Base-by-base conservation (phyloP, 2,888 invertebrate species). In the Lasioglossum lativentre region DNA sequence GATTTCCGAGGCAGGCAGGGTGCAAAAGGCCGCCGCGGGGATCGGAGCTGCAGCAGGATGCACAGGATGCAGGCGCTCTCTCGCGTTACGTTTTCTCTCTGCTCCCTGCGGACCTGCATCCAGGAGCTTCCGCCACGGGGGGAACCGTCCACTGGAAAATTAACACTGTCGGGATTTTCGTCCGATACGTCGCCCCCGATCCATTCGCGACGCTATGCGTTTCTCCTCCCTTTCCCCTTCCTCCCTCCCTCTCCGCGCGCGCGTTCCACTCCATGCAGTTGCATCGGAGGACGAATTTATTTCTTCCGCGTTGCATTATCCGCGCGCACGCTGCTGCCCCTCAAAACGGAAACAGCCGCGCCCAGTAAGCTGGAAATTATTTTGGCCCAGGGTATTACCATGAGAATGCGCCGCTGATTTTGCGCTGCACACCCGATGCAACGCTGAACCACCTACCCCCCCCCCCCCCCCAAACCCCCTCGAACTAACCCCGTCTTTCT, bases 161-260 rank as follows among this genome's bases (percentile, higher is more conserved):
- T 93, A 93, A 93, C 92, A 91, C 90, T 91, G 91, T 91, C 91
- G 90, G 90, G 92, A 92, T 93, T 93, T 93, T 93, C 92, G 89
- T 90, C 89, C 92, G 91, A 92, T 90, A 91, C 87, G 86, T 88
- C 86, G 87, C 75, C 78, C 85, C 80, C 86, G 81, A 86, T 89
- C 81, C 71, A 83, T 79, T 86, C 81, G 78, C 76, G 81, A 78
- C 78, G 70, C 59, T 79, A 16, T 14, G 34, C n/a, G 30, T 52
- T n/a, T 56, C 38, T 12, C 27, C 47, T 30, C 63, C 0, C n/a
- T 52, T n/a, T 56, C 38, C 8, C 27, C 47, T 30, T 52, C 0
- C n/a, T 23, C 68, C 8, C 2, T 19, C 14, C 23, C 19, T 16
- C 47, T 2, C 47, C 23, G 10, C 23, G n/a, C 0, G 23, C 23